phyloP scores from a whole-genome alignment of 1,140 invertebrate species.

The Condylostylus longicornis region DNA sequence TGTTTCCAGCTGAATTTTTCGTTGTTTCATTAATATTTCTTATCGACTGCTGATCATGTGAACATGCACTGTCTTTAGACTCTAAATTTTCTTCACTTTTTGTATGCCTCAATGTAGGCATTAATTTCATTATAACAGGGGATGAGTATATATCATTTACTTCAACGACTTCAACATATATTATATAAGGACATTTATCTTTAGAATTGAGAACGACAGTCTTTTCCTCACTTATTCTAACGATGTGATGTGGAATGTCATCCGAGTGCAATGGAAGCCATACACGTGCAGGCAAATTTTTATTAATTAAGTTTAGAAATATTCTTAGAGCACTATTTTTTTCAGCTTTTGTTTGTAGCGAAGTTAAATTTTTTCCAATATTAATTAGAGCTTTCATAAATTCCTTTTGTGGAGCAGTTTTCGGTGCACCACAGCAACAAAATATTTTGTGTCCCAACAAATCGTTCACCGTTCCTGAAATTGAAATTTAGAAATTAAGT shows the following conservation, averaged over 20 bases:
- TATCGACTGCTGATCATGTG: constrained; percentile 6
- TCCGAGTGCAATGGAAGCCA: constrained; percentile 92
- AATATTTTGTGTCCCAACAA: constrained; percentile 53
- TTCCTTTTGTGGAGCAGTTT: constrained; percentile 70
- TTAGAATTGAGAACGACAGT: constrained; percentile 97
- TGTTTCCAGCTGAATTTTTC: constrained; percentile 15
- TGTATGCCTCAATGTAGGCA: constrained; percentile 69
- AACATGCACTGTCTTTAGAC: constrained; percentile 12
- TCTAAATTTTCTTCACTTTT: constrained; percentile 68
- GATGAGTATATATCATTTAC: constrained; percentile 73
- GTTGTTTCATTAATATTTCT: constrained; percentile 6
- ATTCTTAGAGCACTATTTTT: constrained; percentile 81
- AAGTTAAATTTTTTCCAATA: constrained; percentile 80
- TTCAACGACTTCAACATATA: constrained; percentile 93
- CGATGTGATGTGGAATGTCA: constrained; percentile 81
- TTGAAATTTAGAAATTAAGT: neutral
- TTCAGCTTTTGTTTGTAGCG: constrained; percentile 84
- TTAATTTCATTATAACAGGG: constrained; percentile 63
- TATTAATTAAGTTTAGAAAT: constrained; percentile 82
- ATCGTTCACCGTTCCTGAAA: constrained; percentile 40
- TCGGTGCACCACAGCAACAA: constrained; percentile 62
- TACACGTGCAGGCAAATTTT: constrained; percentile 92
- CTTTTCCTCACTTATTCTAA: constrained; percentile 74
- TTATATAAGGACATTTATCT: constrained; percentile 97
- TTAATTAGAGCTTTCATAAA: constrained; percentile 74